These are phyloP conservation scores for Xylocampa areola DNA, from an alignment of 2,888 invertebrate genomes.

Conservation along the genomic window DNA sequence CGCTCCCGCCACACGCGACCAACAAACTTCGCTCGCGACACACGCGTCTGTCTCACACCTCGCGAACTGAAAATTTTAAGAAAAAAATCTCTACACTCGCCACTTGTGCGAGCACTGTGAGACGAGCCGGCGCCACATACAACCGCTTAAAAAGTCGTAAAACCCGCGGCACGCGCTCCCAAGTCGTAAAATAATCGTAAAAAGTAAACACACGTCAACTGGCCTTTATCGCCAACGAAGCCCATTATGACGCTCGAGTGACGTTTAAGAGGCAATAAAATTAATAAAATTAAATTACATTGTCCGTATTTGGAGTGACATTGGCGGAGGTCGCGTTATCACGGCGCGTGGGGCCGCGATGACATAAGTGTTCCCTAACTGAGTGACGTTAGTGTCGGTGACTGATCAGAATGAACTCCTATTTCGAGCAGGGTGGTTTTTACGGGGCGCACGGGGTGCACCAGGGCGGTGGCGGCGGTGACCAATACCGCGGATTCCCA, in stretches of 20 bases:
- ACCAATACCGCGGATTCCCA: constrained; percentile 96
- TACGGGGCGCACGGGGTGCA: constrained; percentile 96
- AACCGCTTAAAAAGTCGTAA: constrained; percentile 88
- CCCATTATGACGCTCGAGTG: constrained; percentile 89
- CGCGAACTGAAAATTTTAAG: constrained; percentile 60
- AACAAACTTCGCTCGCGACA: constrained; percentile 85
- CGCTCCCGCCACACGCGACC: constrained; percentile 79
- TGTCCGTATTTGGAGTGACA: constrained; percentile 84
- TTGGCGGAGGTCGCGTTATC: constrained; percentile 88
- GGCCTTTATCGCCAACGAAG: constrained; percentile 87
- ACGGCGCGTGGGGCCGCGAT: constrained; percentile 85
- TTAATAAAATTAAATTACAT: constrained; percentile 87
- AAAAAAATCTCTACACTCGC: constrained; percentile 63
- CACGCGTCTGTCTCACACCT: constrained; percentile 71
- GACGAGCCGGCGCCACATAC: constrained; percentile 78
- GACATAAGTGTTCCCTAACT: constrained; percentile 86
- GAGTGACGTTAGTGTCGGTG: constrained; percentile 85
- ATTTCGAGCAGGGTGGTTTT: constrained; percentile 98
- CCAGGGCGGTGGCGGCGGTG: constrained; percentile 93
- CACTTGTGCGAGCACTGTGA: constrained; percentile 62
- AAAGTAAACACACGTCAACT: constrained; percentile 89
- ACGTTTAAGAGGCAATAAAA: constrained; percentile 89
- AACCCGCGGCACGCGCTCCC: constrained; percentile 86
- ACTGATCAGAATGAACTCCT: constrained; percentile 95
- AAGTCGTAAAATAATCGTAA: constrained; percentile 90